These are phyloP conservation scores for Chaetodon auriga DNA, from an alignment of 2,113 vertebrate genomes.

Conservation along the genomic window DNA sequence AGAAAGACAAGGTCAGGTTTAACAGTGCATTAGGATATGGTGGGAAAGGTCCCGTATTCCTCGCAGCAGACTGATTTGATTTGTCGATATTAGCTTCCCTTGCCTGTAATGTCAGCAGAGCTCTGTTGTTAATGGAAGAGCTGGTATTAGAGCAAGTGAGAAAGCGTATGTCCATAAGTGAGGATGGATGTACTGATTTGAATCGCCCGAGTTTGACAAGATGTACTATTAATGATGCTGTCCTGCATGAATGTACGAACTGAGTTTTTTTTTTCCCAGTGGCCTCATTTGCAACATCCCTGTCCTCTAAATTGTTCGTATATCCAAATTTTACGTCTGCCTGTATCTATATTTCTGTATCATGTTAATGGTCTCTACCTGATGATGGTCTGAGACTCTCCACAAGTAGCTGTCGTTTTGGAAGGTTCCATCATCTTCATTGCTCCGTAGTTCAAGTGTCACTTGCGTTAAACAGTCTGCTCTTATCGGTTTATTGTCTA, in stretches of 20 bases:
- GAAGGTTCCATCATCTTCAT: slow-evolving; percentile 60
- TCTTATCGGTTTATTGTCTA: slow-evolving; percentile 55
- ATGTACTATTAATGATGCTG: slow-evolving; percentile 20
- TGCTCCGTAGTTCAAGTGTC: slow-evolving; percentile 52
- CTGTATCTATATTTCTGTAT: neutral
- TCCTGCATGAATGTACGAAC: slow-evolving; percentile 6
- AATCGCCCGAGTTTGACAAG: neutral
- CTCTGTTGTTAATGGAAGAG: slow-evolving; percentile 23
- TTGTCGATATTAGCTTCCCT: slow-evolving; percentile 54
- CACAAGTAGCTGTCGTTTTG: slow-evolving; percentile 10
- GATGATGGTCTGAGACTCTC: slow-evolving; percentile 17
- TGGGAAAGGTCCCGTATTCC: slow-evolving; percentile 38
- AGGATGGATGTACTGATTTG: slow-evolving; percentile 11
- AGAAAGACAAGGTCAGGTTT: slow-evolving; percentile 50
- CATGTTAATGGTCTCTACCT: slow-evolving; percentile 22
- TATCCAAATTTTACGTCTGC: neutral
- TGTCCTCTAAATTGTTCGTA: neutral
- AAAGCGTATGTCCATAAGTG: slow-evolving; percentile 18
- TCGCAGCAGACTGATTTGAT: slow-evolving; percentile 62
- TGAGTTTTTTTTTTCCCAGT: neutral
- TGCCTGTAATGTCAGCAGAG: slow-evolving; percentile 37
- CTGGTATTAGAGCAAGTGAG: slow-evolving; percentile 19
- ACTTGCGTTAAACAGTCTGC: slow-evolving; percentile 47
- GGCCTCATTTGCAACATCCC: slow-evolving; percentile 9
- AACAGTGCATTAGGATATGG: slow-evolving; percentile 57